Percentiles rank a stretch among this genome's conserved stretches.
Conservation (phyloP, 2,888 invertebrate species). For the Euproctis similis region DNA sequence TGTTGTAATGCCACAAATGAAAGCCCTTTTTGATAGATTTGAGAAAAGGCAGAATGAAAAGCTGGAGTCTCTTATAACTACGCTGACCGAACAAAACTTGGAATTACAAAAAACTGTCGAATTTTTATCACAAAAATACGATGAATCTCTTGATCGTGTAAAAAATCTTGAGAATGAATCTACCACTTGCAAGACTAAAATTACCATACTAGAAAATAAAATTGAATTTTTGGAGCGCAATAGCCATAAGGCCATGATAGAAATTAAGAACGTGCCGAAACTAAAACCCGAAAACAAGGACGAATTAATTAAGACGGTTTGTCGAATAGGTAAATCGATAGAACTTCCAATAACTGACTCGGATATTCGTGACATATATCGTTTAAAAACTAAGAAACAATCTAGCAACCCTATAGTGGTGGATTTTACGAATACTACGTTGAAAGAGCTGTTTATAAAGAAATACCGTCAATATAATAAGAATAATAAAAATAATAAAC, state of each 20-base stretch:
- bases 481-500: background rate
- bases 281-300: background rate
- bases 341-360: background rate
- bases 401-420: background rate
- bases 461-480: background rate
- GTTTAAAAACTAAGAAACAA: too few species aligned
- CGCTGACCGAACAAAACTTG: background rate
- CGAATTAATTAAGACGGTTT: background rate
- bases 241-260: background rate
- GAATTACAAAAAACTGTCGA: background rate
- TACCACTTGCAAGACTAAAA: background rate
- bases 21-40: background rate
- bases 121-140: background rate
- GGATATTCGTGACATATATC: background rate
- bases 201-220: background rate
- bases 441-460: background rate
- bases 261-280: background rate
- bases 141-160: background rate
- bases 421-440: background rate
- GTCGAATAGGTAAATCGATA: background rate
- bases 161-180: background rate
- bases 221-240: background rate
- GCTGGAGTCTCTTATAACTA: background rate
- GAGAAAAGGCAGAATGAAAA: background rate
- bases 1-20: background rate